Evolutionary conservation across 2,113 vertebrate species (phyloP).

Genomic region (Chascanopsetta lugubris): DNA sequence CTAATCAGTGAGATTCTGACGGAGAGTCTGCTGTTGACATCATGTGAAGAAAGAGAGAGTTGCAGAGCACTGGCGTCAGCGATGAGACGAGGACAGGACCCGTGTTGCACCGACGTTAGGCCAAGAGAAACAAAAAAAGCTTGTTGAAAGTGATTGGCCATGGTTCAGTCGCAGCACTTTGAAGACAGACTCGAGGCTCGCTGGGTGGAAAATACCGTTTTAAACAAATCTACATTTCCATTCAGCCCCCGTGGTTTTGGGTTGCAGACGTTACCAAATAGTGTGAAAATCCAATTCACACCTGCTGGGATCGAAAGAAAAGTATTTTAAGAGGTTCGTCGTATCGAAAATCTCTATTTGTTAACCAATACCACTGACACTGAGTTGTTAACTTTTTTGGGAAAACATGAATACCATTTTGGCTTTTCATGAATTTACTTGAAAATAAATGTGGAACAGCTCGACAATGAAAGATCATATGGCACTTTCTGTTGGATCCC

Average conservation of each 20-base stretch:
- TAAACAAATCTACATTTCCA: conserved; percentile 41
- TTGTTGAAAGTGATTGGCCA: conserved; percentile 66
- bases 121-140: conserved; percentile 60
- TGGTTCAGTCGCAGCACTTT: conserved; percentile 63
- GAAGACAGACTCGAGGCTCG: conserved; percentile 53
- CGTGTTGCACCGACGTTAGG: conserved; percentile 47
- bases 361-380: neutral
- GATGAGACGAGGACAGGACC: conserved; percentile 36
- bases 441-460: neutral
- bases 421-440: neutral
- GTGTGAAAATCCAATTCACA: conserved; percentile 26
- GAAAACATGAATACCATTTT: conserved; percentile 4
- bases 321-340: neutral
- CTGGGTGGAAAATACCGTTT: conserved; percentile 42
- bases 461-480: conserved; percentile 8
- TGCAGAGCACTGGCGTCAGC: conserved; percentile 8
- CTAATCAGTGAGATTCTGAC: conserved; percentile 59
- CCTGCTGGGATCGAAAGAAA: conserved; percentile 9
- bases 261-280: conserved; percentile 12
- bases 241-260: conserved; percentile 15
- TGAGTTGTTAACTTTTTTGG: neutral
- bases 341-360: neutral
- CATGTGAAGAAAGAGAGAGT: conserved; percentile 26
- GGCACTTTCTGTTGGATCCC: conserved; percentile 39
- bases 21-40: conserved; percentile 25